phyloP scores from a whole-genome alignment of 2,888 invertebrate genomes.

The Patella depressa region DNA sequence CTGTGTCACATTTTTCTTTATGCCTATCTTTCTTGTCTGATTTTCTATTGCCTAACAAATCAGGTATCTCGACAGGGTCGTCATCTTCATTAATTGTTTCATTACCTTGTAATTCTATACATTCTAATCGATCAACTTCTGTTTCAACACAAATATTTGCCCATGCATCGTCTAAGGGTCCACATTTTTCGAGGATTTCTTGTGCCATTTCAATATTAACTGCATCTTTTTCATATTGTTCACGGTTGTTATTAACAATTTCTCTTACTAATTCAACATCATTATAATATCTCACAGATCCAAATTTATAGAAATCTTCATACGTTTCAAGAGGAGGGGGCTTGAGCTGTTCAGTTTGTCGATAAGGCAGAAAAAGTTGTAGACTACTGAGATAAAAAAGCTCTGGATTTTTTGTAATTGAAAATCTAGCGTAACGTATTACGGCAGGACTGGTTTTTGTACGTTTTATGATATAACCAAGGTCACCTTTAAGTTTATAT shows the following conservation, averaged over 20 bases:
- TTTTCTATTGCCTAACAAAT: slow-evolving; percentile 1
- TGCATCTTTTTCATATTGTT: slow-evolving; percentile 9
- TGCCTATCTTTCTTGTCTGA: not conserved
- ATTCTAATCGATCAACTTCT: slow-evolving; percentile 7
- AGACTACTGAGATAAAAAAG: slow-evolving; percentile 11
- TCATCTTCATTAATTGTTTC: slow-evolving; percentile 8
- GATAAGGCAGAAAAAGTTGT: slow-evolving; percentile 16
- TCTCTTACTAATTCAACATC: not conserved
- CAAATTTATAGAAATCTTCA: slow-evolving; percentile 1
- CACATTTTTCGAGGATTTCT: slow-evolving; percentile 9
- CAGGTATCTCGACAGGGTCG: too few relatives aligned
- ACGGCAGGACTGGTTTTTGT: not conserved
- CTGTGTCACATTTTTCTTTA: too few relatives aligned
- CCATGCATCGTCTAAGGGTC: slow-evolving; percentile 17
- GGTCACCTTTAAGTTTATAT: slow-evolving; percentile 2
- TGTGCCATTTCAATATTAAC: not conserved
- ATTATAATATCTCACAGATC: not conserved
- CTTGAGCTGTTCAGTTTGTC: slow-evolving; percentile 5
- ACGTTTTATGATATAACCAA: slow-evolving; percentile 8
- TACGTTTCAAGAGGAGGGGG: not conserved
- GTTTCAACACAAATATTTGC: slow-evolving; percentile 2
- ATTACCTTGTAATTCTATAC: not conserved
- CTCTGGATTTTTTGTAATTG: not conserved
- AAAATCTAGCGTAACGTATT: slow-evolving; percentile 5
- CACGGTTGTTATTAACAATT: slow-evolving; percentile 4